Evolutionary conservation across 30 jellyfish, hydroid and myxozoan genomes (phyloP), one percentile per base, ranked within the genome.

Genomic region (Mastigias papua): DNA sequence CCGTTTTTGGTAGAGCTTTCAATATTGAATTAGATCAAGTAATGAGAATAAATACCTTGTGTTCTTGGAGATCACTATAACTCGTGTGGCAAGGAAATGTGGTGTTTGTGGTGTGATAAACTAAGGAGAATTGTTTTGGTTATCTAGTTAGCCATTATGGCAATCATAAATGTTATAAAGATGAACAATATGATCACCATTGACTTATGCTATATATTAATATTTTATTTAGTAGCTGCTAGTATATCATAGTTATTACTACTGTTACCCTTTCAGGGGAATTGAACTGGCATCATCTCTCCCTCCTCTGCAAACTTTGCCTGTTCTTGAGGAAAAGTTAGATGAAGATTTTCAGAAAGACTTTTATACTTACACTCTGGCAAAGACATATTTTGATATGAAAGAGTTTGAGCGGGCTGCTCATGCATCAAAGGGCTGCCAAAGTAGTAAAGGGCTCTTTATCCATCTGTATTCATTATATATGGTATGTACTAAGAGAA

Each of bases 401-500:
- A 84, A 86, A 73, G 99, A 94, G 57, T 94, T 34, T 74, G 85
- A 92, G 27, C 80, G 99, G 48, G 99, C 99, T 57, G 87, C 97
- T 20, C 32, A 69, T 86, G 81, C 63, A 29, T 64, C 86, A 16
- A 72, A 75, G 30, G 80, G 54, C 20, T 90, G 97, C 60, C 84
- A 77, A 79, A 94, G 99, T 68, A 61, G 82, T 46, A 82, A 63
- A 80, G 95, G 89, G 30, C 46, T 63, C 27, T 94, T 94, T 74
- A 84, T 94, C 17, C 84, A 94, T 58, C 68, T 73, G 28, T 94
- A 94, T 54, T 83, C 97, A 31, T 17, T 73, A 66, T 94, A 94
- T 51, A 74, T 89, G 97, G 99, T 94, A 82, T 35, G 96, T 50
- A 8, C n/a, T n/a, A n/a, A n/a, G n/a, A n/a, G n/a, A n/a, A n/a